These are phyloP conservation scores for Tethea ocularis DNA, from an alignment of 2,888 invertebrate species.

Conservation along the genomic window DNA sequence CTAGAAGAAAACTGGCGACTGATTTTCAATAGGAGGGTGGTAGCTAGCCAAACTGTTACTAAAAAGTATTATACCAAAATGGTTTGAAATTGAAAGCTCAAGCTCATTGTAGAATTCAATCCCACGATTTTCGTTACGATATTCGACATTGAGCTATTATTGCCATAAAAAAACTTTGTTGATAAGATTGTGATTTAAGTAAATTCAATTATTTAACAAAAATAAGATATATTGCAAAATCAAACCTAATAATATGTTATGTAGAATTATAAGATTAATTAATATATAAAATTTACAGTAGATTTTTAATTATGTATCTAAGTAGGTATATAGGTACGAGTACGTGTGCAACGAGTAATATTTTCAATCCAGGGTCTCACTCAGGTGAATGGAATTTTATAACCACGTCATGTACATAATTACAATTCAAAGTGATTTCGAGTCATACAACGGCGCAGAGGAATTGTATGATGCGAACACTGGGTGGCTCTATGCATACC, in stretches of 20 bases:
- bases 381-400: constrained; percentile 50
- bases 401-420: constrained; percentile 55
- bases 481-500: constrained; percentile 41
- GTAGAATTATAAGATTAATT: background rate
- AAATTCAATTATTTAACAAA: constrained; percentile 5
- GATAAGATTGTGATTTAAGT: background rate
- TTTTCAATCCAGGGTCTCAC: constrained; percentile 27
- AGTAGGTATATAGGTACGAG: background rate
- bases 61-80: too few relatives aligned
- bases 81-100: too few relatives aligned
- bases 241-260: background rate
- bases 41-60: too few relatives aligned
- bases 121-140: too few relatives aligned
- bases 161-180: too few relatives aligned
- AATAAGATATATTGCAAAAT: background rate
- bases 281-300: background rate
- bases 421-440: constrained; percentile 60
- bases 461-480: constrained; percentile 37
- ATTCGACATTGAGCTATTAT: too few relatives aligned
- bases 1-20: too few relatives aligned
- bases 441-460: constrained; percentile 45
- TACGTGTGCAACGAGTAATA: constrained; percentile 7
- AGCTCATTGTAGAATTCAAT: too few relatives aligned
- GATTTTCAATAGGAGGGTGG: too few relatives aligned
- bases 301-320: background rate